A percentile compares a stretch with the other conserved stretches of the same genome.
Evolutionary conservation across 92 coral and sea anemone genomes (phyloP).

Genomic region (Chrysogorgia sp.): DNA sequence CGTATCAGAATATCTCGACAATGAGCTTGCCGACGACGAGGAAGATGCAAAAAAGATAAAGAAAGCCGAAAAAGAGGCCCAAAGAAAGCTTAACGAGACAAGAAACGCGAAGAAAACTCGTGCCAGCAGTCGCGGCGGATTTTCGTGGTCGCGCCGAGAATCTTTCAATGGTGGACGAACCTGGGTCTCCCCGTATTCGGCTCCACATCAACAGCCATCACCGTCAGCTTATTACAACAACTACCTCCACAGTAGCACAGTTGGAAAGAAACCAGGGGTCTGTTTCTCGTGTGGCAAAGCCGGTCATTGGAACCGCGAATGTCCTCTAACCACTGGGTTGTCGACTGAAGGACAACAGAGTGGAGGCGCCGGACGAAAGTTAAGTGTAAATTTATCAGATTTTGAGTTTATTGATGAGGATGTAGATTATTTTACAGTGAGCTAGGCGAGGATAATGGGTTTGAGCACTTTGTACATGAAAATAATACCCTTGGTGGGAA

Average conservation of each 20-base stretch:
- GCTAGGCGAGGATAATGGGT: conserved; percentile 7
- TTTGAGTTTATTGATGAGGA: conserved; percentile 20
- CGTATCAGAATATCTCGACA: conserved; percentile 57
- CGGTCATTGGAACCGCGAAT: conserved; percentile 61
- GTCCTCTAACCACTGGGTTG: conserved; percentile 41
- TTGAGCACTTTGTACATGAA: too few relatives aligned
- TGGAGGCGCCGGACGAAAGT: conserved; percentile 47
- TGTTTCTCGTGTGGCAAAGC: conserved; percentile 59
- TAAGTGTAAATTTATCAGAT: conserved; percentile 40
- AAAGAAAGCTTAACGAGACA: conserved; percentile 53
- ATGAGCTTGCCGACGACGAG: conserved; percentile 44
- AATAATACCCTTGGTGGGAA: background rate
- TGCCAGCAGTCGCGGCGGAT: conserved; percentile 18
- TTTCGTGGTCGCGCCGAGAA: conserved; percentile 46
- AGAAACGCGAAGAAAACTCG: conserved; percentile 35
- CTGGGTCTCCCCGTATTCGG: conserved; percentile 14
- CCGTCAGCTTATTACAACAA: conserved; percentile 1
- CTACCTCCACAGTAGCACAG: conserved; percentile 13
- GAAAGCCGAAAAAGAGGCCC: conserved; percentile 62
- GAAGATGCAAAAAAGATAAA: conserved; percentile 57
- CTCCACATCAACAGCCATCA: conserved; percentile 24
- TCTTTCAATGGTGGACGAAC: conserved; percentile 14
- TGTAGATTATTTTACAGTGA: too few relatives aligned
- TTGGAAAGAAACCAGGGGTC: conserved; percentile 47
- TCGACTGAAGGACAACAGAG: conserved; percentile 26